These are phyloP conservation scores for Apeltes quadracus DNA, from an alignment of 2,113 vertebrate species.

Conservation along the genomic window DNA sequence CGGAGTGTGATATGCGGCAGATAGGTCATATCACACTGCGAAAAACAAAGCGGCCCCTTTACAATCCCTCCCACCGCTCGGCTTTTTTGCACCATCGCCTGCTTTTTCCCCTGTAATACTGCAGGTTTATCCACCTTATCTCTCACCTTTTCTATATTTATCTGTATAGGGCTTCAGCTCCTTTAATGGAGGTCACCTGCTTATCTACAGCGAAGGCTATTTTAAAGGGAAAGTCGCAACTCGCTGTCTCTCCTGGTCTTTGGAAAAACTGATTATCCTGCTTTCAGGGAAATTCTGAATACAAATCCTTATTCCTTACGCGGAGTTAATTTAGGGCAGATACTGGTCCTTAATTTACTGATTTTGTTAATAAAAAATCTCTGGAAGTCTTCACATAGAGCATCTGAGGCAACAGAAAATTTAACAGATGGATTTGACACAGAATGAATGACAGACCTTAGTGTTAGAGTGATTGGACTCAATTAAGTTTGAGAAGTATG, in stretches of 20 bases:
- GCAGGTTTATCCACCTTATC: constrained; percentile 59
- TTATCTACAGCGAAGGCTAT: constrained; percentile 41
- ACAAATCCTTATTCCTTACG: no score
- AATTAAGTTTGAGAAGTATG: no score
- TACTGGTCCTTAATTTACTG: no score
- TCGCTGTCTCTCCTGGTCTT: constrained; percentile 17
- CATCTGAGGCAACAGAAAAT: no score
- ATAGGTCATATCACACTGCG: constrained; percentile 56
- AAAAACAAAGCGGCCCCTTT: constrained; percentile 43
- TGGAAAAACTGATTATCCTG: no score
- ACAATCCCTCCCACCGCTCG: constrained; percentile 27
- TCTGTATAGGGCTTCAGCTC: constrained; percentile 36
- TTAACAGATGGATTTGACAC: no score
- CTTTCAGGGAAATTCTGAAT: no score
- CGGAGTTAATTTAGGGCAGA: no score
- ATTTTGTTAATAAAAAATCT: no score
- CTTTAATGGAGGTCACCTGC: constrained; percentile 57
- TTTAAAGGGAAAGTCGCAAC: constrained; percentile 36
- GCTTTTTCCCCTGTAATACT: constrained; percentile 32
- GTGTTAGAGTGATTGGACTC: no score
- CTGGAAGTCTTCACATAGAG: no score
- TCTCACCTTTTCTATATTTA: constrained; percentile 56
- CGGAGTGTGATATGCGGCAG: constrained; percentile 53
- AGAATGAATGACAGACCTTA: no score
- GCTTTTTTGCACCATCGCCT: constrained; percentile 29